Evolutionary conservation across 2,797 vertebrate genomes (phyloP), one percentile per base, ranked within the genome.

Genomic region (Lagorchestes hirsutus): DNA sequence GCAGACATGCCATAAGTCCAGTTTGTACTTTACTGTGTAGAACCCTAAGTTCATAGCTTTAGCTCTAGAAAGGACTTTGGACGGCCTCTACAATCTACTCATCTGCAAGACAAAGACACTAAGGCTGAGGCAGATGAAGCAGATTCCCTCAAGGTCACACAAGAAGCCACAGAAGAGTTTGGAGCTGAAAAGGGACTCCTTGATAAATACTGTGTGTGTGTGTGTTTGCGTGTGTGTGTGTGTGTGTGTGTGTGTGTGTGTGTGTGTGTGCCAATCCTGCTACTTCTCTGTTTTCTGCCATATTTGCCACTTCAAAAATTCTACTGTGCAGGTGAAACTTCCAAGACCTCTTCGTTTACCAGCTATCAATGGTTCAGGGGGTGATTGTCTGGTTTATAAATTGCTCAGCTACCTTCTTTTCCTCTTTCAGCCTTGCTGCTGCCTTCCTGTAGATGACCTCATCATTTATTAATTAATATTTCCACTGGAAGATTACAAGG

Each of bases 241-340:
- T 5, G 59, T 31, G 29, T 34, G 59, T 62, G 31, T 31, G 27
- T 59, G 58, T 59, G 58, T 3, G 10, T 29, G 9, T 31, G 58
- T 59, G 29, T 31, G 3, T 4, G 12, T 14, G 0, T 13, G n/a
- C 34, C 12, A 67, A 18, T 67, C 14, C 62, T n/a, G 62, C 62
- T 59, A 29, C 58, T 74, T 40, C 2, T 3, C 18, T 82, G 8
- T 40, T 95, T 96, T 93, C 90, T 62, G 59, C 34, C 46, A 56
- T 87, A 50, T 16, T 24, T 92, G 55, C n/a, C 67, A 90, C 27
- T 92, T 93, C 94, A 54, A 74, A 94, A 24, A 93, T 46, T 93
- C 34, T 93, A 40, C 62, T 56, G 58, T 54, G 55, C 59, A 0
- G 90, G 40, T 22, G 52, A 95, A 93, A n/a, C 34, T 28, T 95